phyloP scores from a whole-genome alignment of 2,797 vertebrate species.

The Gadopsis marmoratus region DNA sequence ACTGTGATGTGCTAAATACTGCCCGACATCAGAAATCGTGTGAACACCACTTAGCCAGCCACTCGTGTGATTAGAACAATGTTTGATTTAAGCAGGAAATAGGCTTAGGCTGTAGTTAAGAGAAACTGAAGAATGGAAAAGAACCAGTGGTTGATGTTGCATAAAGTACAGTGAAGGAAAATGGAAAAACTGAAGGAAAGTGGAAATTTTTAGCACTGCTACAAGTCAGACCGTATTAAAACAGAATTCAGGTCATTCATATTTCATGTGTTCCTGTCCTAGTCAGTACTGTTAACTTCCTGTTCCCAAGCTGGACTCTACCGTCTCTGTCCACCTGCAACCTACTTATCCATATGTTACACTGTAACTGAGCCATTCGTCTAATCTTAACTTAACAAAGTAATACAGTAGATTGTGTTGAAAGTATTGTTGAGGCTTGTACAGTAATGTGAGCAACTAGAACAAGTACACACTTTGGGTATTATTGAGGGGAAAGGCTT shows the following conservation, averaged over 20 bases:
- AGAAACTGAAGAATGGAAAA: neutral
- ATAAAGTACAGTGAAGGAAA: neutral
- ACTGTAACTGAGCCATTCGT: neutral
- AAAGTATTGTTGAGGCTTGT: neutral
- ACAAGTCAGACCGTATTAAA: neutral
- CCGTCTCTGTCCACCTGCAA: slow-evolving; percentile 12
- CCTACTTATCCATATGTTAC: neutral
- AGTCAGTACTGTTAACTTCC: neutral
- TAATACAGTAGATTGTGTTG: neutral
- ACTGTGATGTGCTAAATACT: slow-evolving; percentile 53
- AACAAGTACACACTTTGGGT: neutral
- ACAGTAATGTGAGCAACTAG: neutral
- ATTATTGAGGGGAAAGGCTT: neutral
- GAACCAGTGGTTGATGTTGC: neutral
- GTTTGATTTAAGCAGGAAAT: slow-evolving; percentile 48
- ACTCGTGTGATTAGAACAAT: slow-evolving; percentile 38
- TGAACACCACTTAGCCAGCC: slow-evolving; percentile 46
- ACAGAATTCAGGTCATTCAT: slow-evolving; percentile 17
- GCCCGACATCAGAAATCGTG: slow-evolving; percentile 49
- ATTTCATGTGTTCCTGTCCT: slow-evolving; percentile 19
- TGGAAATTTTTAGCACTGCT: slow-evolving; percentile 3
- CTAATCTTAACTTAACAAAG: neutral
- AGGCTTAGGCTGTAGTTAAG: neutral
- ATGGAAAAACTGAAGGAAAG: neutral
- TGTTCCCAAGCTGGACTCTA: neutral